Percentiles rank a stretch among this genome's conserved stretches.
These are phyloP conservation scores for Vombatus ursinus DNA, from an alignment of 2,113 vertebrate species.

Conservation along the genomic window DNA sequence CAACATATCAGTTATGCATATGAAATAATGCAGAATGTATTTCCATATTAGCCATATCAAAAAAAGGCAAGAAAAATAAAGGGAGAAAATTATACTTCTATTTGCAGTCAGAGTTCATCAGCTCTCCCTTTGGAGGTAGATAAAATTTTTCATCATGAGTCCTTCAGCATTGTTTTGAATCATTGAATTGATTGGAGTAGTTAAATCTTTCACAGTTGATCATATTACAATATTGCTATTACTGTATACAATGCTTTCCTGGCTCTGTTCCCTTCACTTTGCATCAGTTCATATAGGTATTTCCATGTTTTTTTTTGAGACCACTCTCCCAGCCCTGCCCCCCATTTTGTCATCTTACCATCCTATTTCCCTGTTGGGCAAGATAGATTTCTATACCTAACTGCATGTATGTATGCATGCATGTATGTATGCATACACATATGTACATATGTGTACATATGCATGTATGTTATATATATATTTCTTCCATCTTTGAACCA, in stretches of 20 bases:
- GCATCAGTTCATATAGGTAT: not conserved
- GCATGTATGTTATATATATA: not conserved
- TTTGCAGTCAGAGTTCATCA: not conserved
- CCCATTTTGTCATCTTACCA: not conserved
- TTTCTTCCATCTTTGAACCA: not conserved
- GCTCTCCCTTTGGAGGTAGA: not conserved
- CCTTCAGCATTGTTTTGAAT: not conserved
- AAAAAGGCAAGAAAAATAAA: not conserved
- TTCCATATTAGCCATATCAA: not conserved
- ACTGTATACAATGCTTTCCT: not conserved
- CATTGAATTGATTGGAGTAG: not conserved
- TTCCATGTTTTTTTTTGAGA: not conserved
- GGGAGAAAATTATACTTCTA: not conserved
- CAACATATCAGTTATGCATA: not conserved
- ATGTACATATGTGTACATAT: too few species aligned
- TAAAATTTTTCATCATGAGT: not conserved
- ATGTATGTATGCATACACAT: too few species aligned
- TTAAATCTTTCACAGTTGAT: not conserved
- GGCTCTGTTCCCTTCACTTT: not conserved
- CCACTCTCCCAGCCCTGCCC: not conserved
- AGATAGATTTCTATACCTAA: not conserved
- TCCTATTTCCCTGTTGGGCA: not conserved
- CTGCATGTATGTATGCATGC: not conserved
- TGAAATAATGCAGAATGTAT: not conserved
- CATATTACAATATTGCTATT: not conserved